Conservation (phyloP, 2,797 vertebrate genomes). For the Todus mexicanus region DNA sequence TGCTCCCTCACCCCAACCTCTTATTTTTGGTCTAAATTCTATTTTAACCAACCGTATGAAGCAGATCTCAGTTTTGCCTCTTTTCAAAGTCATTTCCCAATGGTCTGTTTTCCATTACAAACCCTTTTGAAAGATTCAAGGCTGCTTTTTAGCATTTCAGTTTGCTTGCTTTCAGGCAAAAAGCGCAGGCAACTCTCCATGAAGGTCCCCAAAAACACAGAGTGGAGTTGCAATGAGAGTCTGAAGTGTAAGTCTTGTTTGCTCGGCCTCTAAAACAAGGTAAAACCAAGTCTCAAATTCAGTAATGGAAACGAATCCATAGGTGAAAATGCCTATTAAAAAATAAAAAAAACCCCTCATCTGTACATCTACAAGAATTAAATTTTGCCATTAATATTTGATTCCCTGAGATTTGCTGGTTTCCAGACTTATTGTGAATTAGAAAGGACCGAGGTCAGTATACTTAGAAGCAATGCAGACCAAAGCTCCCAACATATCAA, state of each 20-base stretch:
- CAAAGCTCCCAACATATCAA: background rate
- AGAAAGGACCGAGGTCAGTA: background rate
- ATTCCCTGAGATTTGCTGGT: background rate
- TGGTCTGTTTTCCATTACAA: background rate
- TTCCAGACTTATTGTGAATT: background rate
- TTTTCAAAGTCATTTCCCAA: background rate
- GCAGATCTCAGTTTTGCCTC: background rate
- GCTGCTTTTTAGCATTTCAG: background rate
- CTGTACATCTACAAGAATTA: background rate
- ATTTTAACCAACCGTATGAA: background rate
- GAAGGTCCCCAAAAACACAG: background rate
- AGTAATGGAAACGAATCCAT: background rate
- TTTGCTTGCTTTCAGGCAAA: background rate
- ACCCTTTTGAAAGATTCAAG: background rate
- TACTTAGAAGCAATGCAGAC: background rate
- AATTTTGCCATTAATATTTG: background rate
- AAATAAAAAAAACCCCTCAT: background rate
- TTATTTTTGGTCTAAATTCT: background rate
- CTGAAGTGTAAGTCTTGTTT: background rate
- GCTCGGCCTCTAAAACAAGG: background rate
- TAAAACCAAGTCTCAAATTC: background rate
- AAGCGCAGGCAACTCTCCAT: accelerated
- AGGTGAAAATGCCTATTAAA: background rate
- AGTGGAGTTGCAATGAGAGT: background rate
- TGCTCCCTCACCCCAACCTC: background rate